Base-by-base conservation (phyloP, 2,113 vertebrate species). In the Syngnathus typhle region DNA sequence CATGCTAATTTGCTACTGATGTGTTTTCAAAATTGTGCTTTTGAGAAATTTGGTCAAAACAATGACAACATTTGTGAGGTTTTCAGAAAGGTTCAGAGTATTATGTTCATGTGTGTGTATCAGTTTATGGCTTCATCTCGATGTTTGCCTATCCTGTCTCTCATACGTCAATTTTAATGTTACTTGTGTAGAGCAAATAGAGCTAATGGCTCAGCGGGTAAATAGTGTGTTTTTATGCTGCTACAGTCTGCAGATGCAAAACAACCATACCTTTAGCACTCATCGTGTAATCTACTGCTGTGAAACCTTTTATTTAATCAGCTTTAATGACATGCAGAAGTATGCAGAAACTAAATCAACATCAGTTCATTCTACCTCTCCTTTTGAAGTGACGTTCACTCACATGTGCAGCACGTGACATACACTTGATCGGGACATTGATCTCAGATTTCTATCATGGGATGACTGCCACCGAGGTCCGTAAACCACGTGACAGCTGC, bases 401-500 rank as follows among this genome's bases (percentile, higher is more conserved):
- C 27, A 3, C 27, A 32, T 66, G 7, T 43, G 64, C 51, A 67
- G 55, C 59, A 82, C 68, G 75, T 68, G 70, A 80, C 67, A 10
- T 60, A 32, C 51, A 68, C 64, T 60, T 69, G 16, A 62, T 56
- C 21, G 71, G 72, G 61, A 70, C 58, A 68, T 56, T 73, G 64
- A n/a, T 75, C 61, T 71, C 47, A 69, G 54, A 68, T 70, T 76
- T 73, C 54, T 60, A 61, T 68, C 71, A 64, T 64, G 47, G 78
- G 76, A 84, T 72, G 74, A 81, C 85, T 84, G 72, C 74, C 67
- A 82, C 66, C 21, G 7, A 64, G 60, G 71, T 47, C 7, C 43
- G 49, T 19, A n/a, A 71, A 68, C 23, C 21, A 41, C 19, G 19
- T 43, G 27, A 67, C 51, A 21, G 63, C 60, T 1, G 36, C 37